Evolutionary conservation across 2,113 vertebrate species (phyloP).

Genomic region (Anolis carolinensis): DNA sequence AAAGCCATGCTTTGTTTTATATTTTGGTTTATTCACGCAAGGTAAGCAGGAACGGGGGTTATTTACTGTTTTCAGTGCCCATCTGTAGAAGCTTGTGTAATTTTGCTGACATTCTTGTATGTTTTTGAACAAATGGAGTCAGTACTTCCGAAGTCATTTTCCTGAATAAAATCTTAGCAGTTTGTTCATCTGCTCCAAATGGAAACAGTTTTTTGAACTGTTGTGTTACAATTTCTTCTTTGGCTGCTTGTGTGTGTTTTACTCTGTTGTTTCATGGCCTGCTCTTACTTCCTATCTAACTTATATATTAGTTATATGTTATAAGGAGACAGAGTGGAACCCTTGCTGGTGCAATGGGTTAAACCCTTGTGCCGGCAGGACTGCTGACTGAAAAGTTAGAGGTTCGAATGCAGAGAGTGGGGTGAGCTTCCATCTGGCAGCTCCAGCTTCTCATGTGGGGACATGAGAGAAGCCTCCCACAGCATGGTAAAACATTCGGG

Average conservation of each 20-base stretch:
- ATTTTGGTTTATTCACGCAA: neutral
- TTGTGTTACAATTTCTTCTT: conserved; percentile 45
- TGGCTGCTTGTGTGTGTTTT: conserved; percentile 55
- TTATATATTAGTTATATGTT: too few relatives aligned
- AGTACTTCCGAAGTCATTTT: conserved; percentile 26
- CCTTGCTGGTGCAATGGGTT: too few relatives aligned
- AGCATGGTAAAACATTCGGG: too few relatives aligned
- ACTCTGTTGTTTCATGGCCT: conserved; percentile 51
- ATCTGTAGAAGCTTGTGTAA: neutral
- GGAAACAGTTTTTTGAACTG: conserved; percentile 22
- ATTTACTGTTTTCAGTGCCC: conserved; percentile 14
- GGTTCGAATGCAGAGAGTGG: too few relatives aligned
- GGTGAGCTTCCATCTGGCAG: too few relatives aligned
- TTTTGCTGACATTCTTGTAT: conserved; percentile 19
- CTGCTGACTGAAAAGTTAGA: too few relatives aligned
- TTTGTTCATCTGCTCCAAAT: neutral
- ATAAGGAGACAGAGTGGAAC: too few relatives aligned
- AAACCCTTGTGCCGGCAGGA: too few relatives aligned
- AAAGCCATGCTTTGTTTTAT: conserved; percentile 4
- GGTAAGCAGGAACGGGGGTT: neutral
- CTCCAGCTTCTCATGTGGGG: too few relatives aligned
- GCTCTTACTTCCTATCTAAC: conserved; percentile 47
- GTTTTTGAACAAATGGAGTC: neutral
- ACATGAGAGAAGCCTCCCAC: too few relatives aligned
- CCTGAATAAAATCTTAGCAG: neutral